Evolutionary conservation across 1,140 invertebrate species (phyloP).

Genomic region (Pteromalus puparum): DNA sequence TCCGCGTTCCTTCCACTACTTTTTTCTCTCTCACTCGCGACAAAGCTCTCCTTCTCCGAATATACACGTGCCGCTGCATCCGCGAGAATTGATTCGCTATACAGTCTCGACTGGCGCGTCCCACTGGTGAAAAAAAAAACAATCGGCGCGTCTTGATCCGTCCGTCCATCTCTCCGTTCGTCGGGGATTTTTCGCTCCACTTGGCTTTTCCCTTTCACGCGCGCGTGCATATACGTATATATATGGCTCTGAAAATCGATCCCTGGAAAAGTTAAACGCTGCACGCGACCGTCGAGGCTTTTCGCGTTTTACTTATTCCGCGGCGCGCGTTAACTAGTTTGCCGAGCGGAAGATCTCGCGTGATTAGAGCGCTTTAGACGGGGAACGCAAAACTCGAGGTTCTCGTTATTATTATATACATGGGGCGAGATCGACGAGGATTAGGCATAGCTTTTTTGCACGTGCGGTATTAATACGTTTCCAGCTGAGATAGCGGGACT

Average conservation of each 20-base stretch:
- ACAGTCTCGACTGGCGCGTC: conserved; percentile 8
- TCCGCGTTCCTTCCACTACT: background rate
- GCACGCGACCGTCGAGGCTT: background rate
- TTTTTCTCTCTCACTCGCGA: background rate
- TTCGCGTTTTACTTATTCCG: conserved; percentile 6
- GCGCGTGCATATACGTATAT: background rate
- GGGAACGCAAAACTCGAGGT: background rate
- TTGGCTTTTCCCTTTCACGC: background rate
- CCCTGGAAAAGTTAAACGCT: background rate
- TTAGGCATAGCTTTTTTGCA: background rate
- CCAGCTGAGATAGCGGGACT: too few species aligned
- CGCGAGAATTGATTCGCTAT: conserved; percentile 31
- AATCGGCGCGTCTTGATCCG: background rate
- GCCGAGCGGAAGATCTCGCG: background rate
- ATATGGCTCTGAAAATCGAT: background rate
- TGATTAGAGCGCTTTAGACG: background rate
- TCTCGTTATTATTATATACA: background rate
- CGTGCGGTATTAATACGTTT: background rate
- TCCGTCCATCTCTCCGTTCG: background rate
- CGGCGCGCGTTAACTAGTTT: background rate
- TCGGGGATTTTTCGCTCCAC: background rate
- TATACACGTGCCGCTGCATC: background rate
- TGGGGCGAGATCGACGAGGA: background rate
- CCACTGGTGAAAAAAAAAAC: background rate
- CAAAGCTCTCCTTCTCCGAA: background rate